Evolutionary conservation across 1,140 invertebrate species (phyloP), one percentile per base, ranked within the genome.

Genomic region (Colletes gigas): DNA sequence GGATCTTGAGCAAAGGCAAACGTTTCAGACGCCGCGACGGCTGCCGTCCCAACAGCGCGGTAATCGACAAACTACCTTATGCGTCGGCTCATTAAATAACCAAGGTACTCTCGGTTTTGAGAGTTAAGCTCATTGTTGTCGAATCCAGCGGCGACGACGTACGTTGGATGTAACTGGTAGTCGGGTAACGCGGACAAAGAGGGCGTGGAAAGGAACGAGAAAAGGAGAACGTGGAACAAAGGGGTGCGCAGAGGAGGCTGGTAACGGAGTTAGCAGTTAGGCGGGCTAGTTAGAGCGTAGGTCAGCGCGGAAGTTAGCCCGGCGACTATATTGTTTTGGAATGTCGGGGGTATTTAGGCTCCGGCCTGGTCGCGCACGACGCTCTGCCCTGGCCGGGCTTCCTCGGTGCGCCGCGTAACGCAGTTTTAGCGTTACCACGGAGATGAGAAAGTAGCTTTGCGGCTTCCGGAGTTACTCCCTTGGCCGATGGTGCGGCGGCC

Each of bases 251-350:
- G 1, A 59, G 54, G 55, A 21, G 44, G n/a, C 50, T 57, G 78
- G 76, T 91, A 91, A 91, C 85, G 70, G 84, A 91, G 89, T 91
- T 91, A 90, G 78, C 73, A 89, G 90, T 91, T 91, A 85, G 82
- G 73, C 55, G 65, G 83, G 85, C 88, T 91, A 89, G 90, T 91
- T 91, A 90, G 85, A 72, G 50, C 81, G 67, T 81, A 87, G 89
- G 85, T 90, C 88, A 91, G 79, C 77, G 82, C 8, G 60, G 83
- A 91, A 91, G 90, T 91, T 91, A 90, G 86, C 84, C 50, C 41
- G 44, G 70, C 60, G 69, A 79, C 87, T 91, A 88, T 88, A 90
- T 89, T 90, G 89, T 90, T 88, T 88, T 84, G 84, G 83, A 89
- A 90, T 85, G 88, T 85, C 88, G 84, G 86, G 88, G 84, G 86